Evolutionary conservation across 2,888 invertebrate genomes (phyloP), one percentile per base, ranked within the genome.

Genomic region (Ryuthela nishihirai): DNA sequence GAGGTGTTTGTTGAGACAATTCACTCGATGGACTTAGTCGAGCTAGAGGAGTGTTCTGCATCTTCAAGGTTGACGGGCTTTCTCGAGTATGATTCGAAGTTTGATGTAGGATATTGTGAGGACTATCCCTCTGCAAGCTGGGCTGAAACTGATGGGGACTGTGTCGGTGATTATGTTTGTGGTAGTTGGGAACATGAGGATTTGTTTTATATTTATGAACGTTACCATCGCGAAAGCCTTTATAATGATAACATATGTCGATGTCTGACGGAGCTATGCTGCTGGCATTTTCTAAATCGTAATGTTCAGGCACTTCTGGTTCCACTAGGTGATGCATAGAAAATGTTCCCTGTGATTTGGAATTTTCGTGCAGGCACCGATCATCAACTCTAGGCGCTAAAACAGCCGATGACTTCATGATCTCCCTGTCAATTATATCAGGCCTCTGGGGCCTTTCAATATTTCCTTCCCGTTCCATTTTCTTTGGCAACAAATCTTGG

Each of bases 221-320:
- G 55, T 76, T 42, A 1, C 89, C 89, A 76, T 93, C 91, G 21
- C 94, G 80, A 73, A 90, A 94, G 64, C 78, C 91, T 78, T 94
- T 93, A 72, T 97, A 97, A 73, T 97, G 95, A 70, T 92, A 92
- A 12, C 92, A 91, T 64, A 95, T 91, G 72, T 97, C 95, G 65
- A 94, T 94, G 72, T 97, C 95, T 2, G 94, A 94, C 0, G 95
- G 95, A 1, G 95, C 95, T 67, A 97, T 95, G 0, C 93, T 94
- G 74, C 93, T 94, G 2, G 95, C 94, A 75, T 95, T 95, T 77
- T 97, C 95, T 63, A 95, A 78, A 73, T 97, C 95, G 72, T 97
- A 97, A 73, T 93, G 92, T 72, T 94, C 93, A 0, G 92, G 90
- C 62, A 84, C 80, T 71, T 88, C 87, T 68, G 90, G 78, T 69